Evolutionary conservation across 23 tunicate species (phyloP), one percentile per base, ranked within the genome.

Genomic region (Styela clava): DNA sequence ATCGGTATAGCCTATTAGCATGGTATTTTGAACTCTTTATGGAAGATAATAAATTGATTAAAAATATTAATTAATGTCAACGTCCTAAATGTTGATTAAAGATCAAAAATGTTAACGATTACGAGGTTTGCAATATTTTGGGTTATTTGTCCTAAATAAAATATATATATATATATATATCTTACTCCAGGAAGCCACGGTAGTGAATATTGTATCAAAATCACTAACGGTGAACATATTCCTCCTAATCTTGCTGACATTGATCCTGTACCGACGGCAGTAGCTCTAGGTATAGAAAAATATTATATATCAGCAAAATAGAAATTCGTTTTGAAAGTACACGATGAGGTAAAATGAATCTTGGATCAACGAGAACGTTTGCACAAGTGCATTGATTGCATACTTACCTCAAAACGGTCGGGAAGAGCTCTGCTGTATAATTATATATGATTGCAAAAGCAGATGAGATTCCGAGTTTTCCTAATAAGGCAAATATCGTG

Each of bases 121-220:
- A n/a, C n/a, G n/a, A n/a, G n/a, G n/a, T n/a, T n/a, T n/a, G n/a
- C n/a, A n/a, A n/a, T n/a, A n/a, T n/a, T n/a, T n/a, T n/a, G n/a
- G n/a, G n/a, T n/a, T n/a, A n/a, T n/a, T n/a, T n/a, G n/a, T n/a
- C n/a, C n/a, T n/a, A n/a, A n/a, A n/a, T n/a, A n/a, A n/a, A n/a
- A n/a, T n/a, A n/a, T n/a, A n/a, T n/a, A n/a, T n/a, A n/a, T n/a
- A 67, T 25, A 67, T 22, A 67, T 18, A 51, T 31, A 27, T 63
- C 83, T 82, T 83, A 91, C 97, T 30, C 97, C 74, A 5, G 97
- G 82, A 16, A 91, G 87, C 97, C 97, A 91, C 0, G 97, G 97
- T 20, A 91, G 63, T 33, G 74, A 69, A 74, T 91, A 79, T 31
- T 91, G 90, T 2, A 91, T 77, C 76, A 84, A 85, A 33, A 91